Percentiles rank a stretch among this genome's conserved stretches.
Evolutionary conservation across 2,888 invertebrate species (phyloP).

Genomic region (Apamea sordens): DNA sequence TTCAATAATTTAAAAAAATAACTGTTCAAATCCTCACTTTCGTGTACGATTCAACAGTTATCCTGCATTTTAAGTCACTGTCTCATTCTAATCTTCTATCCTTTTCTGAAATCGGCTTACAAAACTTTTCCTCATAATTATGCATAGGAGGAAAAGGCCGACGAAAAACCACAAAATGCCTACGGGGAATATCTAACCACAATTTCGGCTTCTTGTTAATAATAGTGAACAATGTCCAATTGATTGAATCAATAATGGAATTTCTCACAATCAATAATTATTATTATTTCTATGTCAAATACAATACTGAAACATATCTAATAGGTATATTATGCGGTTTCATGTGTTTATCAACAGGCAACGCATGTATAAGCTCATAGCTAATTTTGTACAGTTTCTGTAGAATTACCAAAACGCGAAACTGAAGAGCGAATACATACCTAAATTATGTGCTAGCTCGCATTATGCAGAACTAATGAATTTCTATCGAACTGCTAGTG

Average conservation of each 20-base stretch:
- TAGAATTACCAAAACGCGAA: background rate
- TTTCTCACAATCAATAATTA: conserved; percentile 3
- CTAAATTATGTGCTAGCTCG: background rate
- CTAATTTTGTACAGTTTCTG: conserved; percentile 1
- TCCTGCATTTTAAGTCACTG: background rate
- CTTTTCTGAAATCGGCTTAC: background rate
- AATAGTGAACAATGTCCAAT: background rate
- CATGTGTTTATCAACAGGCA: conserved; percentile 2
- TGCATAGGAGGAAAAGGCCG: background rate
- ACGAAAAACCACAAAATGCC: background rate
- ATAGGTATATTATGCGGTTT: background rate
- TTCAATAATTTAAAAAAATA: background rate
- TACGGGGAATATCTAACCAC: background rate
- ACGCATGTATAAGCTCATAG: conserved; percentile 3
- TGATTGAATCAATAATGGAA: conserved; percentile 2
- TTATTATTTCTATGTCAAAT: conserved; percentile 9
- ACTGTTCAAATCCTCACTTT: background rate
- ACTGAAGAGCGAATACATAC: background rate
- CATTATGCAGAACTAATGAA: background rate
- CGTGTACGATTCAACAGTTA: background rate
- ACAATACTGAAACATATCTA: background rate
- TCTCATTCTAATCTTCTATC: background rate
- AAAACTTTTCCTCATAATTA: background rate
- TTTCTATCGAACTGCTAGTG: background rate
- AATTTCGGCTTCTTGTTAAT: background rate